These are phyloP conservation scores for Sprattus sprattus DNA, from an alignment of 2,113 vertebrate genomes.

Conservation along the genomic window DNA sequence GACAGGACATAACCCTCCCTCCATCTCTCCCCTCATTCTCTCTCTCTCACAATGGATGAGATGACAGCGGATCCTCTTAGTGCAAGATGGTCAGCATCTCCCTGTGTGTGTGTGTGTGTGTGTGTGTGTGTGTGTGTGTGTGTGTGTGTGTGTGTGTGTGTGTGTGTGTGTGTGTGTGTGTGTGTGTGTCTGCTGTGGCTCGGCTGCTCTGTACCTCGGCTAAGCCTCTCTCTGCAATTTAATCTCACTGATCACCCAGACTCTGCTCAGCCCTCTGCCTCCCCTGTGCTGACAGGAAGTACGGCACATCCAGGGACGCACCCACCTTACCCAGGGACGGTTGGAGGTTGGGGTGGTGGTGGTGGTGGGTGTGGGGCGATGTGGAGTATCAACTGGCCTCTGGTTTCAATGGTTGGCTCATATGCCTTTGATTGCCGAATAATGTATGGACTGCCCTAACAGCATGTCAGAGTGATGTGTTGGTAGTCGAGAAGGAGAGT, in stretches of 20 bases:
- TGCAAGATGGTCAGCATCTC: neutral
- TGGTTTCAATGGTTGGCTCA: neutral
- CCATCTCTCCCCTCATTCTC: no score
- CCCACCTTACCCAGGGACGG: no score
- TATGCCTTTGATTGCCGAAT: neutral
- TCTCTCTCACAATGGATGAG: no score
- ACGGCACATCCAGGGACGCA: no score
- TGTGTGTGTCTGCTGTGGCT: neutral
- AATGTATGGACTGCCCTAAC: neutral
- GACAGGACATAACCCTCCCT: neutral
- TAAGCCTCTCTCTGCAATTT: no score
- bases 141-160: neutral
- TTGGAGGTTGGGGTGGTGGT: no score
- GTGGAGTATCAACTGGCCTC: neutral
- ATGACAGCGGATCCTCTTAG: neutral
- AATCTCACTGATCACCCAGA: neutral
- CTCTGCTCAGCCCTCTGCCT: neutral
- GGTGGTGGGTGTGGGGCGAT: no score
- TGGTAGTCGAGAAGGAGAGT: neutral
- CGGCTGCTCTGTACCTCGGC: neutral
- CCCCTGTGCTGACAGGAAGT: no score
- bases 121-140: neutral
- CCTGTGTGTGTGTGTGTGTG: conserved; percentile 1
- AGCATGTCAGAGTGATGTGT: neutral
- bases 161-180: neutral